Base-by-base conservation (phyloP, 2,113 vertebrate species). In the Erythrocebus patas region DNA sequence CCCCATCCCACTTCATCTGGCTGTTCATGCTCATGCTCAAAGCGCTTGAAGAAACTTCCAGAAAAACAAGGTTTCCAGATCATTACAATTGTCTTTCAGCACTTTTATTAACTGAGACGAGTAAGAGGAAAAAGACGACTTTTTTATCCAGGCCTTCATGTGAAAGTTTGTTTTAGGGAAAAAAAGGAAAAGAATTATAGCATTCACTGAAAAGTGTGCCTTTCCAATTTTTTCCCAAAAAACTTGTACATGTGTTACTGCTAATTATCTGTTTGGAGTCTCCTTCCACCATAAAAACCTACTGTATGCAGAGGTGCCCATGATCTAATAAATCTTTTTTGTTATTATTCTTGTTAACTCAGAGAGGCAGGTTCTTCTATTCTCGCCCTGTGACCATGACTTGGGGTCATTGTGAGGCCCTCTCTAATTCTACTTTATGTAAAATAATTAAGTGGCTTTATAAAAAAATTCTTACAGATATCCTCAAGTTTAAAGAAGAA, bases 401-500 rank as follows among this genome's bases (percentile, higher is more conserved):
- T 8, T 27, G 10, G 45, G 40, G 8, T 92, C 45, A 70, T 0
- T 9, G 11, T 8, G 35, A 55, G 27, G 30, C 20, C 55, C 20
- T 8, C 30, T 85, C 86, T 48, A 66, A 84, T 30, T 66, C n/a
- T 2, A 30, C 50, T 22, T 64, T 32, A 2, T 18, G 6, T 87
- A 50, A 96, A 97, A 75, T 12, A 13, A 30, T 16, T 52, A 35
- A 68, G 18, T 32, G 23, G 13, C 20, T 91, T 61, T 4, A 25
- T 2, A 70, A 59, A 75, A 52, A 87, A 88, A 18, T 40, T 16
- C 11, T 68, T 70, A 4, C 57, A 82, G 66, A n/a, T 48, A 85
- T 55, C 64, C 18, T 76, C 32, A 91, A 73, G 18, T 89, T 84
- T 96, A 78, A 95, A 45, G 64, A 96, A 52, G n/a, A 83, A 83